These are phyloP conservation scores for Drosophila parthenogenetica DNA, from an alignment of 2,888 invertebrate genomes.

Conservation along the genomic window DNA sequence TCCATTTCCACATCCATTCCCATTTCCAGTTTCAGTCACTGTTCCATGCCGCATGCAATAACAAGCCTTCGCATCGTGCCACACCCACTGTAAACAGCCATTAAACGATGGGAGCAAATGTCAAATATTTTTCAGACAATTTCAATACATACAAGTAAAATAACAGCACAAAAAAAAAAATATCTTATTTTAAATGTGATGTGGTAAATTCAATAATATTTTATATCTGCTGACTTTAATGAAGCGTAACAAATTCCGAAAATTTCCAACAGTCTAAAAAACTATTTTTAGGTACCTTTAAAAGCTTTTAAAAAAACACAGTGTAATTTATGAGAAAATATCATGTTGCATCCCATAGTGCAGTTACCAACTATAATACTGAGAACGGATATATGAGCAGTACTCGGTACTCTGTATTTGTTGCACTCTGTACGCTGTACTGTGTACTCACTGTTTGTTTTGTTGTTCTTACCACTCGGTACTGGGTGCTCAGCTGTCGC, in stretches of 20 bases:
- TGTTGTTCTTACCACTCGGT: conserved; percentile 7
- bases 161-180: too few species aligned
- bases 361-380: not conserved
- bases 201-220: too few species aligned
- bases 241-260: too few species aligned
- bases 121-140: too few species aligned
- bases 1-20: conserved; percentile 26
- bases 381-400: not conserved
- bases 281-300: too few species aligned
- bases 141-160: too few species aligned
- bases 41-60: conserved; percentile 71
- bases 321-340: too few species aligned
- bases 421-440: conserved; percentile 2
- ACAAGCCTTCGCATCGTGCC: conserved; percentile 29
- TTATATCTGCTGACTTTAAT: too few species aligned
- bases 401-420: conserved; percentile 1
- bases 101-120: too few species aligned
- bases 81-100: conserved; percentile 7
- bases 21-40: conserved; percentile 55
- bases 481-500: conserved; percentile 10
- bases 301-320: too few species aligned
- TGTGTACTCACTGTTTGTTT: not conserved
- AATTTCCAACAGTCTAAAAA: too few species aligned
- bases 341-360: not conserved
- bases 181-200: too few species aligned